phyloP scores from a whole-genome alignment of 2,113 vertebrate genomes.

The Macquaria australasica region DNA sequence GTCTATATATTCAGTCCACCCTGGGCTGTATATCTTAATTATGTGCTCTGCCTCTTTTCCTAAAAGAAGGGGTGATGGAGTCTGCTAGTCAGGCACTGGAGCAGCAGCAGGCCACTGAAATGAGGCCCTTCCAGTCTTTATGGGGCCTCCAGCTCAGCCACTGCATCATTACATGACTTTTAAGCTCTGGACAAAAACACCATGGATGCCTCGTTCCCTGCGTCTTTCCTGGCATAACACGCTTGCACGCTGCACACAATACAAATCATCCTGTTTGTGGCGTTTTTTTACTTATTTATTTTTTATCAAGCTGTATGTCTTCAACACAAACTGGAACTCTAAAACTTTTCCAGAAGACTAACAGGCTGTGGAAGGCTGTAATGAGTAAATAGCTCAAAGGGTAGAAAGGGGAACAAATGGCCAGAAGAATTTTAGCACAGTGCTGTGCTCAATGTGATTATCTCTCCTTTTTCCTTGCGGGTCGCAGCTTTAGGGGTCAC shows the following conservation, averaged over 20 bases:
- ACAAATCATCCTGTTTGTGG: constrained; percentile 44
- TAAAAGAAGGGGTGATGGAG: constrained; percentile 66
- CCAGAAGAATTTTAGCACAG: constrained; percentile 66
- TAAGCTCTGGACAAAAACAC: constrained; percentile 67
- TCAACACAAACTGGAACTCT: constrained; percentile 50
- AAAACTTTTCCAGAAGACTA: constrained; percentile 53
- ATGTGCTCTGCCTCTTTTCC: constrained; percentile 80
- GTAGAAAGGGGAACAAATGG: constrained; percentile 61
- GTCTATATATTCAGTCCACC: constrained; percentile 84
- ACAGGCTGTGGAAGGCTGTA: constrained; percentile 64
- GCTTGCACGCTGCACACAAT: constrained; percentile 30
- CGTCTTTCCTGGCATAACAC: constrained; percentile 42
- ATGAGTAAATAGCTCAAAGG: constrained; percentile 67
- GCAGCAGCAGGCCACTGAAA: constrained; percentile 77
- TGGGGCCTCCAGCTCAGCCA: constrained; percentile 72
- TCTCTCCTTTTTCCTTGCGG: constrained; percentile 68
- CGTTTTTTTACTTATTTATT: constrained; percentile 7
- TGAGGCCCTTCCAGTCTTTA: constrained; percentile 78
- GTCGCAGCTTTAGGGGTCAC: constrained; percentile 79
- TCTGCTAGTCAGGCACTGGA: constrained; percentile 63
- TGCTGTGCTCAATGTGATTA: constrained; percentile 77
- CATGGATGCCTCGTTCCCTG: constrained; percentile 45
- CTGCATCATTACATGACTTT: constrained; percentile 79
- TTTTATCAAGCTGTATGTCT: constrained; percentile 23
- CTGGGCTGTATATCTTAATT: constrained; percentile 83